Evolutionary conservation across 2,113 vertebrate species (phyloP), one percentile per base, ranked within the genome.

Genomic region (Motacilla tschutschensis): DNA sequence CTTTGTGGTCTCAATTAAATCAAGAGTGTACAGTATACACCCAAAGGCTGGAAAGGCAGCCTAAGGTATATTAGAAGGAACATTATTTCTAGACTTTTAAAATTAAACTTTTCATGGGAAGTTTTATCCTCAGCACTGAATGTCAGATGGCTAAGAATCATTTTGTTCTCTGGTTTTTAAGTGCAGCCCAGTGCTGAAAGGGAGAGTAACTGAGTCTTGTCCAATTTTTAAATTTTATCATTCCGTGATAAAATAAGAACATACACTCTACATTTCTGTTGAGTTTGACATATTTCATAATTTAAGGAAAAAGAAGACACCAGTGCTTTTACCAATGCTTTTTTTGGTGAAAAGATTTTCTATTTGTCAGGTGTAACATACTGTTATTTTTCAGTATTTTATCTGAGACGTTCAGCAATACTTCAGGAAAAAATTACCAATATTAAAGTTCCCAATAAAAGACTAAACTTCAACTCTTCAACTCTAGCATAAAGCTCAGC

Each of bases 261-360:
- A 6, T 44, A 46, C 15, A 38, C 33, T 21, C 16, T 53, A 43
- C 11, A 17, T 17, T 35, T 2, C 36, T 50, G 29, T 13, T 50
- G 7, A 65, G 8, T 9, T 50, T 29, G 18, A 58, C 3, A 81
- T 81, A 43, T 90, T 75, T 65, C 35, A 43, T 16, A 2, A 73
- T 57, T 41, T 35, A 48, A 79, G 20, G 46, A 65, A 60, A 64
- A 71, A 51, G 31, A 55, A 78, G 71, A 53, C 16, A 53, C 4
- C 11, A 33, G 31, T 50, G 48, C 21, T 40, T 83, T 75, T 75
- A 46, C 5, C 46, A n/a, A n/a, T n/a, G n/a, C n/a, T n/a, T n/a
- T n/a, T n/a, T n/a, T n/a, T n/a, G 50, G 58, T 33, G 3, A 67
- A 83, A 75, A 75, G 19, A 38, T 81, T 91, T 83, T 86, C 59